These are phyloP conservation scores for Stomatorhinus walkeri DNA, from an alignment of 2,797 vertebrate species.

Conservation along the genomic window DNA sequence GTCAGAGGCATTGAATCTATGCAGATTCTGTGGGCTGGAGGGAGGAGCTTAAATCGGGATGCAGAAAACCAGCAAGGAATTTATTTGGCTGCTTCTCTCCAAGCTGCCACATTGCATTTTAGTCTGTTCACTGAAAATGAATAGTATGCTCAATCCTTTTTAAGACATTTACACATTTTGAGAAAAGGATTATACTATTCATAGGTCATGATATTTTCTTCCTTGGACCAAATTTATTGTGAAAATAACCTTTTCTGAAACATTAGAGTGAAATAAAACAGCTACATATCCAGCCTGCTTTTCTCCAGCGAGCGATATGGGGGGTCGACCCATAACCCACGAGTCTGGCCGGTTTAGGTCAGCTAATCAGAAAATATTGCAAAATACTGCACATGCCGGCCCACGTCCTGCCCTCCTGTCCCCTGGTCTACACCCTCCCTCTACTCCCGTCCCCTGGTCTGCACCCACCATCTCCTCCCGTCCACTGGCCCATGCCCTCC, in stretches of 20 bases:
- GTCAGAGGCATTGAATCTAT: conserved; percentile 64
- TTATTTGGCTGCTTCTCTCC: conserved; percentile 49
- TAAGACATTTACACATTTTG: background rate
- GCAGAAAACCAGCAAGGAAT: conserved; percentile 57
- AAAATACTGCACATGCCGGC: no score
- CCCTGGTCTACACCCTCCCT: no score
- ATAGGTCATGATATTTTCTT: background rate
- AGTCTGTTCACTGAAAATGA: background rate
- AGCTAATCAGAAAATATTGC: background rate
- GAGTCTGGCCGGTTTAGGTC: background rate
- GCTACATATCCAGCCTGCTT: background rate
- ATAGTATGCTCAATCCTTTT: background rate
- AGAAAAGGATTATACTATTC: background rate
- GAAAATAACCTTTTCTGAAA: background rate
- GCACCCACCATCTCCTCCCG: no score
- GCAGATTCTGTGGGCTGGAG: conserved; percentile 65
- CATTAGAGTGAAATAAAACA: background rate
- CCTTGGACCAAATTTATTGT: background rate
- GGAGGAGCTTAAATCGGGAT: conserved; percentile 51
- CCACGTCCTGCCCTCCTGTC: background rate
- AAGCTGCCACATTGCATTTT: background rate
- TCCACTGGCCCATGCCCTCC: no score
- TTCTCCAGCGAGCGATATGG: background rate
- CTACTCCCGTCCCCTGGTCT: no score
- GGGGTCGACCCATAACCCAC: background rate